A percentile compares a stretch with the other conserved stretches of the same genome.
Conservation (phyloP, 1,140 invertebrate genomes). For the Halesus radiatus region DNA sequence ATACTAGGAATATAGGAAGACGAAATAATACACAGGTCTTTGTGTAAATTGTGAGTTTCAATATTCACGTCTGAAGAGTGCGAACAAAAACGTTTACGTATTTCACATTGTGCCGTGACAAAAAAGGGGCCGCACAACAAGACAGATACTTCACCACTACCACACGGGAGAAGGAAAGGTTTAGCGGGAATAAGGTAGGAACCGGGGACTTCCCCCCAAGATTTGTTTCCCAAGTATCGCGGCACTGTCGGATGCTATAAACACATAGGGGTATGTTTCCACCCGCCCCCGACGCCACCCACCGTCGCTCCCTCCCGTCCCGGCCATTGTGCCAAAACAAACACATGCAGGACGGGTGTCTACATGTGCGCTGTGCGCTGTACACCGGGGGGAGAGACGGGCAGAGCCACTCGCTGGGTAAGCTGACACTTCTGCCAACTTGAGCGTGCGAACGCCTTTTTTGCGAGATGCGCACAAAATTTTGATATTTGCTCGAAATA, state of each 20-base stretch:
- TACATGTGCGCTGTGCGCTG: neutral
- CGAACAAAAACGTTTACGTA: no score
- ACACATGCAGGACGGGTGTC: slow-evolving; percentile 19
- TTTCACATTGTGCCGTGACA: no score
- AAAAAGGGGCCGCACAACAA: neutral
- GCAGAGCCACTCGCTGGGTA: slow-evolving; percentile 11
- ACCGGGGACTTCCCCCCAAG: slow-evolving; percentile 12
- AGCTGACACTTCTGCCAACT: slow-evolving; percentile 27
- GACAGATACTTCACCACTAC: slow-evolving; percentile 10
- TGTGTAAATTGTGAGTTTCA: no score
- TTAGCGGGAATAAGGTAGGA: slow-evolving; percentile 12
- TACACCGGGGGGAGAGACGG: slow-evolving; percentile 2
- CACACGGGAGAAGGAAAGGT: slow-evolving; percentile 1
- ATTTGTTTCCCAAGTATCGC: slow-evolving; percentile 37
- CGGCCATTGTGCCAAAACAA: slow-evolving; percentile 36
- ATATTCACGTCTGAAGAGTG: no score
- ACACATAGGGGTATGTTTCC: slow-evolving; percentile 18
- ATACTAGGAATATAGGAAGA: no score
- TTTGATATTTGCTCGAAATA: neutral
- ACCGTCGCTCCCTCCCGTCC: no score
- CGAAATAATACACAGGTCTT: no score
- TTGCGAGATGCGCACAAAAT: neutral
- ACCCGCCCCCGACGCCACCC: neutral
- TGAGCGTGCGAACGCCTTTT: slow-evolving; percentile 20
- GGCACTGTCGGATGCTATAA: slow-evolving; percentile 28